Conservation (phyloP, 2,888 invertebrate species). For the Clunio marinus region DNA sequence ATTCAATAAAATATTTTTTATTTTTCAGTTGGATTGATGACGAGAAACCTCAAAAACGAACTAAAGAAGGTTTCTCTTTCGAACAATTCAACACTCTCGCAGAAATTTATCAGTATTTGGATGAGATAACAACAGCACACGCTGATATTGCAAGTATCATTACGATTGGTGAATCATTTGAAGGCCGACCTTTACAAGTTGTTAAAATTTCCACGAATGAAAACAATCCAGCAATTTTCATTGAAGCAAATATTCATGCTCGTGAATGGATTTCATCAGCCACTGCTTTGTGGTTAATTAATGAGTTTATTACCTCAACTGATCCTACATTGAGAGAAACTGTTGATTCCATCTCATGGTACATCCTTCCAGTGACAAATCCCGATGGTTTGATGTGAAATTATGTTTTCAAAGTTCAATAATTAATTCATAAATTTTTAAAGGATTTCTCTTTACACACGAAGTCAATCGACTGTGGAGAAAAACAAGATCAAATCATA, state of each 20-base stretch:
- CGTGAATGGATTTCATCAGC: constrained; percentile 12
- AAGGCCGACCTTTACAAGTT: constrained; percentile 59
- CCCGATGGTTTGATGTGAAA: constrained; percentile 62
- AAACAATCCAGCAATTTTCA: constrained; percentile 57
- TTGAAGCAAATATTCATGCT: constrained; percentile 61
- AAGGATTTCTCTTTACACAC: constrained; percentile 13
- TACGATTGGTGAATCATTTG: constrained; percentile 57
- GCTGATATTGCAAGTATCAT: constrained; percentile 54
- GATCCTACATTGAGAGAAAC: constrained; percentile 56
- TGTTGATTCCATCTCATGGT: constrained; percentile 68
- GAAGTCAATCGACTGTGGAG: constrained; percentile 61
- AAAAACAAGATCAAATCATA: constrained; percentile 55
- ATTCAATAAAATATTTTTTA: not conserved
- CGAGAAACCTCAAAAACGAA: constrained; percentile 46
- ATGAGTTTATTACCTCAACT: constrained; percentile 62
- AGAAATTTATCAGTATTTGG: constrained; percentile 60
- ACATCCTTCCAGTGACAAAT: constrained; percentile 67
- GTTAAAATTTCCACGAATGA: constrained; percentile 51
- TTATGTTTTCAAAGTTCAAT: constrained; percentile 42
- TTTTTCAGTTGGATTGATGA: constrained; percentile 53
- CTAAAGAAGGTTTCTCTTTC: constrained; percentile 54
- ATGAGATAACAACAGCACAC: constrained; percentile 51
- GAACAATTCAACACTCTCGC: constrained; percentile 57
- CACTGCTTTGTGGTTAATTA: constrained; percentile 61
- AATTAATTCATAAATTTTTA: constrained; percentile 43